Evolutionary conservation across 2,888 invertebrate species (phyloP), one percentile per base, ranked within the genome.

Genomic region (Trilocha varians): DNA sequence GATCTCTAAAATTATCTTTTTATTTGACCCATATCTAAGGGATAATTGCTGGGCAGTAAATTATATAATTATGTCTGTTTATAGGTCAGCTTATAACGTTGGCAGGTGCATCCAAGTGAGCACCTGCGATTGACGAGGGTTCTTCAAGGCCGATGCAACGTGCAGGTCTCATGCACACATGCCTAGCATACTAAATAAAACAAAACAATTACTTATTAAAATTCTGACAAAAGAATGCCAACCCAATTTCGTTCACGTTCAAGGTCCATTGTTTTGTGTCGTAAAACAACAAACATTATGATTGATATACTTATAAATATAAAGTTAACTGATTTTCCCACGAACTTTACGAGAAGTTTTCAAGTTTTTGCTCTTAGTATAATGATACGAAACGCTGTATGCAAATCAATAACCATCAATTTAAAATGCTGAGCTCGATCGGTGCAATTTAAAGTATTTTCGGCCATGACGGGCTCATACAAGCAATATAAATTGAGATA

Each of bases 21-120:
- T 70, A 66, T 74, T 77, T 83, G 84, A 84, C 84, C 84, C 82
- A 84, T 77, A 82, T 83, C 73, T 72, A 79, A 66, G 72, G 76
- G 58, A 72, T 78, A 78, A 77, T 75, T 76, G 71, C 57, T 42
- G 54, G 53, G 61, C 68, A 66, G 80, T 78, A 78, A 72, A 78
- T 78, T 79, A 72, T 76, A 73, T 80, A 79, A 80, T 82, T 79
- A 83, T 71, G 72, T 62, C 77, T 76, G 25, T 82, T 84, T 79
- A 84, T 85, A 84, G 84, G 84, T 85, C 83, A 85, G 70, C 67
- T 70, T 69, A 73, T 78, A 74, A 74, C 63, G 62, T 50, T 54
- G 55, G 80, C 84, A 85, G 84, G 82, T 85, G 83, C 65, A 75
- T 52, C 63, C 49, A 51, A 57, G 56, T 65, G 56, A 72, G 55